Evolutionary conservation across 2,888 invertebrate species (phyloP).

Genomic region (Drosophila quinaria): DNA sequence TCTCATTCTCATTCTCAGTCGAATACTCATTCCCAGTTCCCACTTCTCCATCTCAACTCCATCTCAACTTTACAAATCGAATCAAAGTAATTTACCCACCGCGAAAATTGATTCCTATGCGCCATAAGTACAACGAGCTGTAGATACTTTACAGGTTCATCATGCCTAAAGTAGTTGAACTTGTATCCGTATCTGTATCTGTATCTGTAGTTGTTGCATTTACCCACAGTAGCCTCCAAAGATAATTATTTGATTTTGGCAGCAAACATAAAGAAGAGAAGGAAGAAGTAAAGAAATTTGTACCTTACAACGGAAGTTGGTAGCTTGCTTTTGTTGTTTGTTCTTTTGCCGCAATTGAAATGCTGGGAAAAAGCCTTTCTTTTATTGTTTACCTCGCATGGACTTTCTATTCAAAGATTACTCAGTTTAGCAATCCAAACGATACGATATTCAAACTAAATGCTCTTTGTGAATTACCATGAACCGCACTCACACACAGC

Average conservation of each 20-base stretch:
- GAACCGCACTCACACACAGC: conserved; percentile 25
- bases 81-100: conserved; percentile 73
- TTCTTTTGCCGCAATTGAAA: conserved; percentile 43
- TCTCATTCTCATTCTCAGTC: conserved; percentile 50
- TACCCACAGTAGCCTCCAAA: conserved; percentile 38
- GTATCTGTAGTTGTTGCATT: conserved; percentile 4
- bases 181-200: conserved; percentile 28
- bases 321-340: conserved; percentile 33
- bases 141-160: conserved; percentile 41
- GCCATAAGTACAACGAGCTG: conserved; percentile 36
- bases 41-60: conserved; percentile 5
- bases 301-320: conserved; percentile 45
- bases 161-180: conserved; percentile 40
- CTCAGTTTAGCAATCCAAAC: conserved; percentile 25
- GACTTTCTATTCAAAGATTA: conserved; percentile 45
- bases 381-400: conserved; percentile 31
- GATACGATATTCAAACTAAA: conserved; percentile 14
- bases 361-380: conserved; percentile 47
- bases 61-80: conserved; percentile 68
- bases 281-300: conserved; percentile 1
- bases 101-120: conserved; percentile 65
- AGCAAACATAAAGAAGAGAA: conserved; percentile 11
- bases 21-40: conserved; percentile 1
- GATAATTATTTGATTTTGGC: conserved; percentile 52
- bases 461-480: conserved; percentile 39